phyloP scores from a whole-genome alignment of 23 tunicate species.

The Diplosoma virens region DNA sequence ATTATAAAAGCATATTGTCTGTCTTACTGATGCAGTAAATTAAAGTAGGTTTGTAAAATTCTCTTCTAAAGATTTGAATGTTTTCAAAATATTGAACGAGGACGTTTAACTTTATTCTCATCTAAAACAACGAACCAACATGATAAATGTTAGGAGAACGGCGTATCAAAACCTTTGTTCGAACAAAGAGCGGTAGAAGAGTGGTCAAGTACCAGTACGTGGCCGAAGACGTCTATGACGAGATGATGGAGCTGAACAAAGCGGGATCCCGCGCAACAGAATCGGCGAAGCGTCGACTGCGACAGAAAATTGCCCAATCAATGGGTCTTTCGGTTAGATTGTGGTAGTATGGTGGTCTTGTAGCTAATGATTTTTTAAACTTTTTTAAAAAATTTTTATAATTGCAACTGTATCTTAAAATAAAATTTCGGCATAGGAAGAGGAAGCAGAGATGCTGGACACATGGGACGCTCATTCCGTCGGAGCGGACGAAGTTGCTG shows the following conservation, averaged over 20 bases:
- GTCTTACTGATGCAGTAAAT: no score
- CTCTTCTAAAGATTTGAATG: no score
- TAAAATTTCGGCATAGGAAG: constrained; percentile 16
- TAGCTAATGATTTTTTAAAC: not conserved
- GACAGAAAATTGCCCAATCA: constrained; percentile 53
- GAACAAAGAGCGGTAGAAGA: constrained; percentile 70
- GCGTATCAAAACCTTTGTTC: constrained; percentile 82
- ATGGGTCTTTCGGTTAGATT: constrained; percentile 50
- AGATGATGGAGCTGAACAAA: constrained; percentile 52
- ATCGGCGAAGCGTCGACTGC: constrained; percentile 72
- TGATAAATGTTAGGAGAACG: constrained; percentile 55
- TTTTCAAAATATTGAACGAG: no score
- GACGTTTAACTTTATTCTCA: no score
- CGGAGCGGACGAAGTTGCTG: constrained; percentile 75
- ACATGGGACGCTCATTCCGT: constrained; percentile 79
- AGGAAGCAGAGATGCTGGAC: constrained; percentile 57
- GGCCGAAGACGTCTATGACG: constrained; percentile 80
- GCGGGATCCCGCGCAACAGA: constrained; percentile 59
- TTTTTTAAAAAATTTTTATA: not conserved
- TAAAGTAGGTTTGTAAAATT: no score
- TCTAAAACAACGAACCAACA: no score
- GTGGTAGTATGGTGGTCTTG: not conserved
- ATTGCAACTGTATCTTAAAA: not conserved
- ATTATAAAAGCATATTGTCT: no score
- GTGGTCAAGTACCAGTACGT: constrained; percentile 78